phyloP scores from a whole-genome alignment of 2,113 vertebrate species.

The Microcebus jonahi region DNA sequence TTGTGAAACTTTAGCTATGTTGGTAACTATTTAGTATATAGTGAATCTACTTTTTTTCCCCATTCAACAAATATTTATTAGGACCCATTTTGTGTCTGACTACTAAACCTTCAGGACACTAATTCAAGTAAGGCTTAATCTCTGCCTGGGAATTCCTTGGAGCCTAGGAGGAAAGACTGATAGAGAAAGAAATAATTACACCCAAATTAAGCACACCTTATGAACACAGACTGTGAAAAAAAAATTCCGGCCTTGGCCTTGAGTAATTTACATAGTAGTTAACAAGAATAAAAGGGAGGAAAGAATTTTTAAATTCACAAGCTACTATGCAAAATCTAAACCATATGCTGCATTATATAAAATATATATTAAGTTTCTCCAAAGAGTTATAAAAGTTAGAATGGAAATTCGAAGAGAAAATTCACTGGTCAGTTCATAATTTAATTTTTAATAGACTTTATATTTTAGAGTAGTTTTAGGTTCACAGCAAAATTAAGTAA shows the following conservation, averaged over 20 bases:
- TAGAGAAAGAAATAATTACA: not conserved
- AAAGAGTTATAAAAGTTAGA: not conserved
- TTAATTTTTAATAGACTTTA: not conserved
- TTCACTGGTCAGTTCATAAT: not conserved
- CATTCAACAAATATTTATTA: not conserved
- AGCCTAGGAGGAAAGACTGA: not conserved
- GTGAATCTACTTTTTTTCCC: not conserved
- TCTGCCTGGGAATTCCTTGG: not conserved
- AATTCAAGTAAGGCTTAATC: not conserved
- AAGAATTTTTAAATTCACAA: not conserved
- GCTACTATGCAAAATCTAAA: not conserved
- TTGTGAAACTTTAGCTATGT: not conserved
- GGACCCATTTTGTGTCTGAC: not conserved
- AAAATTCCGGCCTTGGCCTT: not conserved
- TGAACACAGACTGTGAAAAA: not conserved
- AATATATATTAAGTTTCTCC: not conserved
- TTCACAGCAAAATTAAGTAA: not conserved
- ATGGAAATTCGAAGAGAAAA: not conserved
- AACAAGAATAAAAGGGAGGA: not conserved
- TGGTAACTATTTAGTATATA: not conserved
- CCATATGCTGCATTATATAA: not conserved
- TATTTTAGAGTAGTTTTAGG: conserved; percentile 5
- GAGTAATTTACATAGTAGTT: not conserved
- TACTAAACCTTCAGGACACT: not conserved
- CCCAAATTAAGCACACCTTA: not conserved